Percentiles rank a stretch among this genome's conserved stretches.
Evolutionary conservation across 2,113 vertebrate species (phyloP).

Genomic region (human (Homo sapiens)): GRCh38 chr7:78258501-78259000

Average conservation of each 20-base stretch:
- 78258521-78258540: not conserved
- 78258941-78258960: not conserved
- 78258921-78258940: not conserved
- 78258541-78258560: not conserved
- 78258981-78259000: not conserved
- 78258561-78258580: not conserved
- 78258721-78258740: not conserved
- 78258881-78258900: not conserved
- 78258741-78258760: not conserved
- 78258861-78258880: not conserved
- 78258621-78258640: not conserved
- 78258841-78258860: not conserved
- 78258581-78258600: not conserved
- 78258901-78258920: too few species aligned
- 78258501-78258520: not conserved
- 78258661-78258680: conserved; percentile 5
- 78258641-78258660: not conserved
- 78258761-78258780: conserved; percentile 5
- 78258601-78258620: not conserved
- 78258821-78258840: not conserved
- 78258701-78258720: not conserved
- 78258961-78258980: not conserved
- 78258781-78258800: not conserved
- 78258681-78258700: not conserved
- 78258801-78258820: not conserved